These are phyloP conservation scores for Alsophila aescularia DNA, from an alignment of 2,888 invertebrate species.

Conservation along the genomic window DNA sequence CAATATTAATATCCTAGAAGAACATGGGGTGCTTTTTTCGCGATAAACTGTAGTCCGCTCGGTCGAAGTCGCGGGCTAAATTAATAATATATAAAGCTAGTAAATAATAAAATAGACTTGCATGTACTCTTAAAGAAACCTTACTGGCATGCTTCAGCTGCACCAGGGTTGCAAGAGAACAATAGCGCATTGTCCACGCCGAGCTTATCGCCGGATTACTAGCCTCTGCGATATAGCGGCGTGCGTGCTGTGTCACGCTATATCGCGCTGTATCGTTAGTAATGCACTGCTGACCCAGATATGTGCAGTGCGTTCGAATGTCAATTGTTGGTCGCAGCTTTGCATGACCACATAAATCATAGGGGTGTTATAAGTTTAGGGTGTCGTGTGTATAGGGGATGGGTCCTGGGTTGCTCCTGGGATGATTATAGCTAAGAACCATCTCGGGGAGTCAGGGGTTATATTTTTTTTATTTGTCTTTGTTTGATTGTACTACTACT, in stretches of 20 bases:
- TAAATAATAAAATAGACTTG: not conserved
- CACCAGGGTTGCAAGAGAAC: constrained; percentile 21
- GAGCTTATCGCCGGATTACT: constrained; percentile 32
- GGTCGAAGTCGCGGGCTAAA: no score
- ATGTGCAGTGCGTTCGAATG: not conserved
- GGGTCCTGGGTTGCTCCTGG: no score
- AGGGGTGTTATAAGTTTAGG: not conserved
- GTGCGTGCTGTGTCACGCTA: not conserved
- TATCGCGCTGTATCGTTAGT: not conserved
- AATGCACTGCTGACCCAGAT: not conserved
- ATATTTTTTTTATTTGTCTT: no score
- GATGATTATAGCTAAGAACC: no score
- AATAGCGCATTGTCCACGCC: constrained; percentile 32
- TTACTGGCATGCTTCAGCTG: not conserved
- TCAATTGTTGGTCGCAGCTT: not conserved
- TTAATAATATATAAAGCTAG: no score
- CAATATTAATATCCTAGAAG: no score
- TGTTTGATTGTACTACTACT: no score
- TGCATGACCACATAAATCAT: not conserved
- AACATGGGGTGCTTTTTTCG: no score
- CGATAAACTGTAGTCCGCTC: no score
- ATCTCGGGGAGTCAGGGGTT: no score
- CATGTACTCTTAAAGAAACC: not conserved
- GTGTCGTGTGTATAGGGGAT: no score
- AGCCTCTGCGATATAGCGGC: constrained; percentile 6